Conservation (phyloP, 2,113 vertebrate species). For the Pantherophis guttatus region DNA sequence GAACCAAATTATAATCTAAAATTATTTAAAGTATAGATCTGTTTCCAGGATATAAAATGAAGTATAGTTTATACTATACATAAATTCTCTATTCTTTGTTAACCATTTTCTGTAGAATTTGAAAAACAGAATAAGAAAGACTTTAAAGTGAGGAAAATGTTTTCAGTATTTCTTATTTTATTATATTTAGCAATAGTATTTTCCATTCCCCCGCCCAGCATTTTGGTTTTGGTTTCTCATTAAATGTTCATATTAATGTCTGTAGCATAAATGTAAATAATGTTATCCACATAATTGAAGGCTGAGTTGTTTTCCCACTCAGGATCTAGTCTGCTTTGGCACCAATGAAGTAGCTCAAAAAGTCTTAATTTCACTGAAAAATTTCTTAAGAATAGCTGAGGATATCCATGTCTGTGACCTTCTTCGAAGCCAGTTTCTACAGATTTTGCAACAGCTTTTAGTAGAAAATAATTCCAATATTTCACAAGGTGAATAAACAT, state of each 20-base stretch:
- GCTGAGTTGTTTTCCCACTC: constrained; percentile 31
- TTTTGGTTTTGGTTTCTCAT: neutral
- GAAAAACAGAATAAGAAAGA: neutral
- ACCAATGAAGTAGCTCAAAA: constrained; percentile 70
- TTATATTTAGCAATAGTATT: neutral
- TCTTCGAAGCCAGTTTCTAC: constrained; percentile 78
- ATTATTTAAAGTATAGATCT: constrained; percentile 11
- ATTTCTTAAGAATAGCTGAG: constrained; percentile 68
- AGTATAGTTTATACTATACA: neutral
- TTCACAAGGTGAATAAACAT: constrained; percentile 63
- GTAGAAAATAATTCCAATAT: constrained; percentile 64
- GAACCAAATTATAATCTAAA: neutral
- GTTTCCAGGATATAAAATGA: neutral
- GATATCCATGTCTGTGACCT: constrained; percentile 69
- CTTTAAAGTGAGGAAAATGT: neutral
- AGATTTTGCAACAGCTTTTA: constrained; percentile 79
- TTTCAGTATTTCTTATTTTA: neutral
- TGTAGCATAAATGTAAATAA: constrained; percentile 29
- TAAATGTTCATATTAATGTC: neutral
- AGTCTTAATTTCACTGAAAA: constrained; percentile 72
- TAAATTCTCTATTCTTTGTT: neutral
- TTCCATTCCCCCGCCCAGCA: neutral
- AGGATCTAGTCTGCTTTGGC: constrained; percentile 81
- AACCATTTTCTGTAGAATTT: neutral
- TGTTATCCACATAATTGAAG: constrained; percentile 21